Conservation (phyloP, 1,140 invertebrate genomes). For the Halyomorpha halys region DNA sequence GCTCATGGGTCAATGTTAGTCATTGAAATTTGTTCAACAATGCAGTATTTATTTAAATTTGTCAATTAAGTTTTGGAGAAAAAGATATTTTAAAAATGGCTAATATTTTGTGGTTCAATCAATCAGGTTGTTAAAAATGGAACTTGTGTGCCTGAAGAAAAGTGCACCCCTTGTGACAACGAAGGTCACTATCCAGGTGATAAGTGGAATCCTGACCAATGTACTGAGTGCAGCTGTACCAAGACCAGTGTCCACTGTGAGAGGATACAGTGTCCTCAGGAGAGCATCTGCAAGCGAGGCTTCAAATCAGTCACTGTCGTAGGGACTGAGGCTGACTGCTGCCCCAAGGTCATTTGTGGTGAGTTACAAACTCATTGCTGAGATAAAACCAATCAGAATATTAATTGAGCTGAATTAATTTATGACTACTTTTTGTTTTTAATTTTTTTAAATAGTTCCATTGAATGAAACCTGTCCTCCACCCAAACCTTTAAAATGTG, state of each 20-base stretch:
- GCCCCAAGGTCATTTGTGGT: conserved; percentile 56
- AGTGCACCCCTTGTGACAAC: conserved; percentile 55
- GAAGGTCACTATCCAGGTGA: conserved; percentile 49
- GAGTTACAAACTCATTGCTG: conserved; percentile 30
- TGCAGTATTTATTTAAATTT: too few species aligned
- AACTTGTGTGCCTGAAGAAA: conserved; percentile 45
- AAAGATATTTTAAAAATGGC: too few species aligned
- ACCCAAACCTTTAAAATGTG: conserved; percentile 53
- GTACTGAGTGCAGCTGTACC: conserved; percentile 62
- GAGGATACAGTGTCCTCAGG: conserved; percentile 44
- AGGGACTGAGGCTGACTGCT: conserved; percentile 49
- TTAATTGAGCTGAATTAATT: not conserved
- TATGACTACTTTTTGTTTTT: conserved; percentile 14
- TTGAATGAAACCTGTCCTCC: conserved; percentile 42
- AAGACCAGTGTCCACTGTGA: conserved; percentile 43
- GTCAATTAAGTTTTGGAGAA: too few species aligned
- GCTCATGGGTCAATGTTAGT: too few species aligned
- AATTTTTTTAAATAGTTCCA: conserved; percentile 5
- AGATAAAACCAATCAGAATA: not conserved
- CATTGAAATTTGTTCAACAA: too few species aligned
- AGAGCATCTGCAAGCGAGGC: conserved; percentile 47
- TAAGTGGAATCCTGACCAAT: conserved; percentile 51
- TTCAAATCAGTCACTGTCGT: conserved; percentile 42
- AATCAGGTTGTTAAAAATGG: conserved; percentile 45
- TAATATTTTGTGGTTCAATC: not conserved